Base-by-base conservation (phyloP, 2,888 invertebrate species). In the Julus scandinavius region DNA sequence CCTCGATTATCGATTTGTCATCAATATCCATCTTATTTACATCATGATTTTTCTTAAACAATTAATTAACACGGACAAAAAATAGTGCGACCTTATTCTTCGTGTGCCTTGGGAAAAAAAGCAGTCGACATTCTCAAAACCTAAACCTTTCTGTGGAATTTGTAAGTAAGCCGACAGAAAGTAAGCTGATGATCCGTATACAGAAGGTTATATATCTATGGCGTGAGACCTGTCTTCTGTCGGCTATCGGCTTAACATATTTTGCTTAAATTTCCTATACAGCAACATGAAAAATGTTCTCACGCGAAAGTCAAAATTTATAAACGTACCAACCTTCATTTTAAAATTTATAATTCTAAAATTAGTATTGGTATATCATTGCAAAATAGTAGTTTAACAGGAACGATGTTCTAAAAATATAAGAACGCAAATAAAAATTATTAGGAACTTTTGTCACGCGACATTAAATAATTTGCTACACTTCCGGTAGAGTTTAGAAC, bases 1-100 rank as follows among this genome's bases (percentile, higher is more conserved):
- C 89, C 58, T 89, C 89, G 29, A 89, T 88, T 85, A 89, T 5
- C 15, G 87, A 38, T 80, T 80, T 29, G 13, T 80, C 80, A 40
- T 11, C 80, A 38, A 40, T 80, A 40, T 80, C 80, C 80, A 80
- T 80, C 29, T 72, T 72, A 11, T 38, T 80, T 38, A 80, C 29
- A 29, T 38, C 80, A 38, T 80, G 80, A 38, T 80, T 80, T 38
- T 4, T 15, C 80, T 38, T 7, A 38, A 0, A 80, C 80, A 80
- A 80, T 38, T 29, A 72, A 72, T 72, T 40, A 80, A 80, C 29
- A 80, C 38, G 1, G 38, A 40, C 29, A 80, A 38, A 29, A 29
- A 40, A 80, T 38, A 80, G 38, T 15, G 80, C 80, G 80, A 80
- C 40, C 80, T 80, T 13, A 13, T 11, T 40, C 80, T 38, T 80